Percentiles rank a stretch among this genome's conserved stretches.
Conservation (phyloP, 2,113 vertebrate species). For the Toxostoma redivivum region DNA sequence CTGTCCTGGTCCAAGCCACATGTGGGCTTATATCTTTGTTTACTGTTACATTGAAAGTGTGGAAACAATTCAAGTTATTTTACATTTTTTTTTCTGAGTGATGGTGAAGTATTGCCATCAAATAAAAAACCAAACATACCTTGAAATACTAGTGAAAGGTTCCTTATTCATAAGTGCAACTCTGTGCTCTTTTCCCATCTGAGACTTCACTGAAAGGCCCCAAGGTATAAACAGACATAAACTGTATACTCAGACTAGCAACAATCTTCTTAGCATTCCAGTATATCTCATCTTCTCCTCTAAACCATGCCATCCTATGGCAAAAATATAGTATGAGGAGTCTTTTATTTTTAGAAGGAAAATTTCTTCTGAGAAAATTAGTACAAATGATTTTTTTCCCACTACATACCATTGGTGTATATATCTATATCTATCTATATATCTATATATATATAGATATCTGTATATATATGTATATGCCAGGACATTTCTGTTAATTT, state of each 20-base stretch:
- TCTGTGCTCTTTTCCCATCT: not conserved
- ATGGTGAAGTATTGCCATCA: not conserved
- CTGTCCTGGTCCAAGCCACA: not conserved
- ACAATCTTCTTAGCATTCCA: not conserved
- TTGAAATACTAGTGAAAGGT: not conserved
- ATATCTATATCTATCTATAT: too few species aligned
- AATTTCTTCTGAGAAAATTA: not conserved
- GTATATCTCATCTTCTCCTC: not conserved
- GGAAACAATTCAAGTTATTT: not conserved
- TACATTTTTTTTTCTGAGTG: not conserved
- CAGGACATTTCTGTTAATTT: not conserved
- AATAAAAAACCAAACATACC: not conserved
- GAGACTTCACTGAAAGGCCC: not conserved
- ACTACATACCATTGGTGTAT: not conserved
- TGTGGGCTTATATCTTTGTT: not conserved
- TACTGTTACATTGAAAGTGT: not conserved
- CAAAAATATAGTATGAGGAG: not conserved
- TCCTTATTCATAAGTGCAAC: not conserved
- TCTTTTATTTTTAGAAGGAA: not conserved
- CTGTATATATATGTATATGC: not conserved
- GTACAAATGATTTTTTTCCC: not conserved
- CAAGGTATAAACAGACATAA: not conserved
- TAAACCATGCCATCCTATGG: not conserved
- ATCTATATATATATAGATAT: not conserved
- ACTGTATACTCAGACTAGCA: not conserved